Percentiles rank a stretch among this genome's conserved stretches.
These are phyloP conservation scores for Bombus waltoni DNA, from an alignment of 1,140 invertebrate species.

Conservation along the genomic window DNA sequence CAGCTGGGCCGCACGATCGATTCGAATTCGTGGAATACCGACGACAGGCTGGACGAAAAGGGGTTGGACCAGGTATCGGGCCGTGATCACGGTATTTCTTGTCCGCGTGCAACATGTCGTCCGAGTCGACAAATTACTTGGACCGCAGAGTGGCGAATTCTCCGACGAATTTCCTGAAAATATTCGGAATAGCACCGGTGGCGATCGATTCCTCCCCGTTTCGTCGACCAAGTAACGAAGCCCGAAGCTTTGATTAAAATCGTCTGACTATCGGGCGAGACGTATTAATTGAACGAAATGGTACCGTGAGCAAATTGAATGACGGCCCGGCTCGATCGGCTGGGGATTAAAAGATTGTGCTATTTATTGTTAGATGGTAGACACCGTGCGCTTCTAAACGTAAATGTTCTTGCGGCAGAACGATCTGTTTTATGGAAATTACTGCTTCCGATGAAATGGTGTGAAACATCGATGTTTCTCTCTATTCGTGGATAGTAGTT, in stretches of 20 bases:
- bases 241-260: slow-evolving; percentile 8
- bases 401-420: not conserved
- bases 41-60: not conserved
- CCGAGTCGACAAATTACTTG: slow-evolving; percentile 43
- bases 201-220: not conserved
- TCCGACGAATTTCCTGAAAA: slow-evolving; percentile 41
- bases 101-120: slow-evolving; percentile 42
- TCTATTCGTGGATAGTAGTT: not conserved
- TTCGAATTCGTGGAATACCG: slow-evolving; percentile 41
- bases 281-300: slow-evolving; percentile 18
- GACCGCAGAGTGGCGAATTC: slow-evolving; percentile 26
- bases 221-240: not conserved
- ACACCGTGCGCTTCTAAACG: not conserved
- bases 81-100: slow-evolving; percentile 45
- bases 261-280: not conserved
- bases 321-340: not conserved
- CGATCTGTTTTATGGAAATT: not conserved
- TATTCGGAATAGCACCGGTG: slow-evolving; percentile 8
- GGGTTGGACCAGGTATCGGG: not conserved
- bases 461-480: not conserved
- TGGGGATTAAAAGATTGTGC: not conserved
- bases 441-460: not conserved
- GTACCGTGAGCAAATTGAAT: slow-evolving; percentile 1
- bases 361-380: not conserved
- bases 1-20: slow-evolving; percentile 28